A percentile compares a stretch with the other conserved stretches of the same genome.
phyloP scores from a whole-genome alignment of 2,113 vertebrate genomes.

The Paradoxurus hermaphroditus region DNA sequence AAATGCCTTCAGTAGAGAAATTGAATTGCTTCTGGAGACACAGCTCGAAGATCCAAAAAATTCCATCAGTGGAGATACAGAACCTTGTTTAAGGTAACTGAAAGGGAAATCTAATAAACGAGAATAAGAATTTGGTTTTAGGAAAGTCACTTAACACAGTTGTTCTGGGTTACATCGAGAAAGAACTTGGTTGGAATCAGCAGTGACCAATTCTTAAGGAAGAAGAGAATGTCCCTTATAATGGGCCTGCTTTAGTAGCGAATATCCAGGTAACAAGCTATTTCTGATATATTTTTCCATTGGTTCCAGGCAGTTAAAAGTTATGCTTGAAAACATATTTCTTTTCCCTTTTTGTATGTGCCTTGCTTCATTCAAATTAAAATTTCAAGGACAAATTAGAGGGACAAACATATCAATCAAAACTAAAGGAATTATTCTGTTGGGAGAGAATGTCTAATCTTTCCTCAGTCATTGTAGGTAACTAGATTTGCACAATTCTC shows the following conservation, averaged over 20 bases:
- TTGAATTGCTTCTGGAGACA: slow-evolving; percentile 41
- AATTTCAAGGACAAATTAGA: background rate
- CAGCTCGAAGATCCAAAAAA: background rate
- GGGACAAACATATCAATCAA: background rate
- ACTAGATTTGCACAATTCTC: background rate
- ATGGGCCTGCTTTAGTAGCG: background rate
- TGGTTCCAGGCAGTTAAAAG: slow-evolving; percentile 28
- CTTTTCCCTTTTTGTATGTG: background rate
- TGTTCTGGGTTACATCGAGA: background rate
- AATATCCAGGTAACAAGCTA: background rate
- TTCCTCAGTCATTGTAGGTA: background rate
- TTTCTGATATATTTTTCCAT: background rate
- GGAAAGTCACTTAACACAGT: background rate
- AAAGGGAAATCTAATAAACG: background rate
- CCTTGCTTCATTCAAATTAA: slow-evolving; percentile 4
- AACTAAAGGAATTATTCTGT: background rate
- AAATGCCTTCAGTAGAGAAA: slow-evolving; percentile 37
- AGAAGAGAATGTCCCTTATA: background rate
- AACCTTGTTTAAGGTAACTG: background rate
- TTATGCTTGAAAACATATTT: background rate
- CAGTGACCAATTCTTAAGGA: background rate
- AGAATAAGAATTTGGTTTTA: slow-evolving; percentile 19
- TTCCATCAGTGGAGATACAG: background rate
- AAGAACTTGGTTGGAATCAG: background rate
- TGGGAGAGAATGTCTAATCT: background rate